Evolutionary conservation across 2,888 invertebrate species (phyloP).

Genomic region (Plagodis pulveraria): DNA sequence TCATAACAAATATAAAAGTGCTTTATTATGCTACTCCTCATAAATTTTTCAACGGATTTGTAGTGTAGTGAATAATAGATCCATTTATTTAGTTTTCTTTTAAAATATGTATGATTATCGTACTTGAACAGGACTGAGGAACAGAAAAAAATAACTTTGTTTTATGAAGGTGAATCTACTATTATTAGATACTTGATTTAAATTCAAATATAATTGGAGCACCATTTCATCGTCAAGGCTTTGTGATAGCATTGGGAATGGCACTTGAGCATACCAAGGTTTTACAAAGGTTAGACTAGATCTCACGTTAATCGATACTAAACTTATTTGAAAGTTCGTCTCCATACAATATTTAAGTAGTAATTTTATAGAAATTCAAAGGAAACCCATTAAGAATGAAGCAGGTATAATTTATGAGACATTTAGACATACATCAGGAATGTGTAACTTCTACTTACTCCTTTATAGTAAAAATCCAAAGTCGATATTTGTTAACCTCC

Average conservation of each 20-base stretch:
- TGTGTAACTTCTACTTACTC: slow-evolving; percentile 38
- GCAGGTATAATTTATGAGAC: background rate
- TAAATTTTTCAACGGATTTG: too few relatives aligned
- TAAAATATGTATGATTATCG: too few relatives aligned
- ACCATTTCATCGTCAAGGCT: background rate
- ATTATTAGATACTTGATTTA: too few relatives aligned
- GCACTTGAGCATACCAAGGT: background rate
- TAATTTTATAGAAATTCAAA: background rate
- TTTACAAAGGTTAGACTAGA: background rate
- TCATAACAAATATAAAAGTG: too few relatives aligned
- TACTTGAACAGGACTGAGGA: too few relatives aligned
- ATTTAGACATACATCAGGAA: background rate
- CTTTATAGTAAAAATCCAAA: slow-evolving; percentile 23
- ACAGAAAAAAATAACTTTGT: too few relatives aligned
- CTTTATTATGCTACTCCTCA: too few relatives aligned
- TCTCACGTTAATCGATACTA: background rate
- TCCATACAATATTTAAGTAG: background rate
- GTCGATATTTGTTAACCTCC: slow-evolving; percentile 15
- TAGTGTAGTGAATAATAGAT: too few relatives aligned
- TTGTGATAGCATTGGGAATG: background rate
- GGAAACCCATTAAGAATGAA: background rate
- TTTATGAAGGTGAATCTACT: too few relatives aligned
- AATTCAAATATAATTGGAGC: too few relatives aligned
- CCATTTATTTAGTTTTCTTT: too few relatives aligned
- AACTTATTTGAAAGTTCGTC: background rate